Conservation (phyloP, 2,888 invertebrate genomes). For the Oscheius sp. region DNA sequence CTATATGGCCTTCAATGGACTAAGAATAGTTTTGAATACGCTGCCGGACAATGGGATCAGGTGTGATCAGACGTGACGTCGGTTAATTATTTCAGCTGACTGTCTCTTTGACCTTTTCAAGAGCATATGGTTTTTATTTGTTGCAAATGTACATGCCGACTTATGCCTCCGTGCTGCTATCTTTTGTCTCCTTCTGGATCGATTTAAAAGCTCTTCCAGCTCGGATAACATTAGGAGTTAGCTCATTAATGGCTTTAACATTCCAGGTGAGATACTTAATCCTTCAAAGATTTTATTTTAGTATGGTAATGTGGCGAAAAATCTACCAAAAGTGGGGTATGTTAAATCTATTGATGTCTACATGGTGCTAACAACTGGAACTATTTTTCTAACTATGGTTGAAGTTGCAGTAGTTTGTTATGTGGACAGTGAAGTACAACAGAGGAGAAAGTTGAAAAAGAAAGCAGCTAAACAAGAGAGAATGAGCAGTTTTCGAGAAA, state of each 20-base stretch:
- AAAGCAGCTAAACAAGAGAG: slow-evolving; percentile 53
- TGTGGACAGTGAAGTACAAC: slow-evolving; percentile 55
- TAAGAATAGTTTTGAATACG: slow-evolving; percentile 68
- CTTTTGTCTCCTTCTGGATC: slow-evolving; percentile 71
- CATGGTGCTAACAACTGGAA: slow-evolving; percentile 66
- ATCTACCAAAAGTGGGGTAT: slow-evolving; percentile 68
- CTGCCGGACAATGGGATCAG: slow-evolving; percentile 71
- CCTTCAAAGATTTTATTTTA: slow-evolving; percentile 39
- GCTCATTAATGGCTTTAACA: slow-evolving; percentile 67
- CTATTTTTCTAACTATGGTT: slow-evolving; percentile 69
- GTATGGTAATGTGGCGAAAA: slow-evolving; percentile 70
- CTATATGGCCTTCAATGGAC: slow-evolving; percentile 67
- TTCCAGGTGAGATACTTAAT: slow-evolving; percentile 51
- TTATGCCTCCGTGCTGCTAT: slow-evolving; percentile 65
- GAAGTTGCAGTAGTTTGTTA: slow-evolving; percentile 70
- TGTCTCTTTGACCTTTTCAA: slow-evolving; percentile 67
- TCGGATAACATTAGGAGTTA: slow-evolving; percentile 67
- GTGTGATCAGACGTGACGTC: slow-evolving; percentile 25
- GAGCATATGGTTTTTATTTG: slow-evolving; percentile 71
- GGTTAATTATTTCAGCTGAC: slow-evolving; percentile 54
- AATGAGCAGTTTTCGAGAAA: slow-evolving; percentile 39
- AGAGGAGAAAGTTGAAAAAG: slow-evolving; percentile 48
- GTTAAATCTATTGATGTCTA: slow-evolving; percentile 71
- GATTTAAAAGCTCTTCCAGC: slow-evolving; percentile 69
- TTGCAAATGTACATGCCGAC: slow-evolving; percentile 71